Percentiles rank a stretch among this genome's conserved stretches.
Conservation (phyloP, 1,140 invertebrate species). For the Drosophila virilis region DNA sequence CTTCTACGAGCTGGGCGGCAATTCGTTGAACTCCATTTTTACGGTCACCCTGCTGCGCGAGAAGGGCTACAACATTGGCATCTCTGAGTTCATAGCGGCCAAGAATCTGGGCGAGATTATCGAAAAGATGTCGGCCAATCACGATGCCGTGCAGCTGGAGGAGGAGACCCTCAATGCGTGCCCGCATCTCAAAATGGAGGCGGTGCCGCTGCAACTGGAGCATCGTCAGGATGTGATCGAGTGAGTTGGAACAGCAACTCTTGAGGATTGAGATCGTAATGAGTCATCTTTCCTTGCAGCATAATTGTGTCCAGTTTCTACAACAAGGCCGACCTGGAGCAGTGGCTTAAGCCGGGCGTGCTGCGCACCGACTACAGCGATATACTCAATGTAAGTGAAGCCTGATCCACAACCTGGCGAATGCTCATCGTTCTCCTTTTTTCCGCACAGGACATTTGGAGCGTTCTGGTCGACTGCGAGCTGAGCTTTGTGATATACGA, state of each 20-base stretch:
- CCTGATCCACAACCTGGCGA: background rate
- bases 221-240: slow-evolving; percentile 87
- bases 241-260: slow-evolving; percentile 69
- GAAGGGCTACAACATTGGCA: slow-evolving; percentile 90
- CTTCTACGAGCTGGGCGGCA: slow-evolving; percentile 94
- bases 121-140: slow-evolving; percentile 84
- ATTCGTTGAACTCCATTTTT: slow-evolving; percentile 93
- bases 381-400: slow-evolving; percentile 86
- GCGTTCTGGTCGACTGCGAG: slow-evolving; percentile 87
- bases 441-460: slow-evolving; percentile 86
- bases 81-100: slow-evolving; percentile 92
- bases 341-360: slow-evolving; percentile 89
- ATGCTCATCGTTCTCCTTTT: background rate
- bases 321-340: slow-evolving; percentile 92
- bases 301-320: slow-evolving; percentile 93
- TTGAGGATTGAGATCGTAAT: background rate
- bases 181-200: slow-evolving; percentile 84
- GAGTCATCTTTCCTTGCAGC: slow-evolving; percentile 84
- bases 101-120: slow-evolving; percentile 89
- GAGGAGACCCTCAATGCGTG: slow-evolving; percentile 67
- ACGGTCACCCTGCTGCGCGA: slow-evolving; percentile 91
- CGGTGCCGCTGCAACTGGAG: slow-evolving; percentile 86
- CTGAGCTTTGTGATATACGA: slow-evolving; percentile 89
- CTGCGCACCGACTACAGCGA: slow-evolving; percentile 88
- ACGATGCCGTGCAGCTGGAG: slow-evolving; percentile 63